Base-by-base conservation (phyloP, 2,888 invertebrate species). In the Synergus japonicus region DNA sequence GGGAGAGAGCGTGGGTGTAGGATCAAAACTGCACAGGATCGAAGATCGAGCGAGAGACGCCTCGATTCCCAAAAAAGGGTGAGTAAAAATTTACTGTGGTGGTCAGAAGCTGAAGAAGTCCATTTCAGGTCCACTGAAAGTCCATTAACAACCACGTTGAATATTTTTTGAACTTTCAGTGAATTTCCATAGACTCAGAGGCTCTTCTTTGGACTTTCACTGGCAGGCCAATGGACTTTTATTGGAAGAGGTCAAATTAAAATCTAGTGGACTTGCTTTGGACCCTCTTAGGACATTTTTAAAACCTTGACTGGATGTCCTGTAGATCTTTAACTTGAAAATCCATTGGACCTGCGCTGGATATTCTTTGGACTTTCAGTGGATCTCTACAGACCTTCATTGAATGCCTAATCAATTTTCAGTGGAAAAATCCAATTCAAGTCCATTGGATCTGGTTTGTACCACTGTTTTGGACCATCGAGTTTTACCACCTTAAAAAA, bases 1-100 rank as follows among this genome's bases (percentile, higher is more conserved):
- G 73, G 81, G 77, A 80, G 79, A 77, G 81, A 73, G 81, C 67
- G 78, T 81, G 78, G 76, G 78, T 81, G 81, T 78, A 80, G 76
- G 79, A 78, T 81, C 81, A 44, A 44, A 79, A 80, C 79, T 69
- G 67, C 78, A 77, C 49, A 69, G 80, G 66, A 77, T 77, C 76
- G 22, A 77, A 76, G 76, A 79, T 65, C 44, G 73, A 58, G 54
- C 54, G 73, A 54, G 73, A 73, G 37, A 73, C 10, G 15, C 37
- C 8, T 29, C 12, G 46, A 66, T 73, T 73, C 49, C n/a, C 10
- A n/a, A 12, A n/a, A 37, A 58, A 73, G 41, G 37, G 54, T n/a
- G 54, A 49, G n/a, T 54, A 4, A n/a, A 29, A 69, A 29, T 18
- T 29, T 29, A n/a, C 54, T 73, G 37, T 37, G 49, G 37, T 49